phyloP scores from a whole-genome alignment of 1,140 invertebrate species.

The Drosophila carrolli region DNA sequence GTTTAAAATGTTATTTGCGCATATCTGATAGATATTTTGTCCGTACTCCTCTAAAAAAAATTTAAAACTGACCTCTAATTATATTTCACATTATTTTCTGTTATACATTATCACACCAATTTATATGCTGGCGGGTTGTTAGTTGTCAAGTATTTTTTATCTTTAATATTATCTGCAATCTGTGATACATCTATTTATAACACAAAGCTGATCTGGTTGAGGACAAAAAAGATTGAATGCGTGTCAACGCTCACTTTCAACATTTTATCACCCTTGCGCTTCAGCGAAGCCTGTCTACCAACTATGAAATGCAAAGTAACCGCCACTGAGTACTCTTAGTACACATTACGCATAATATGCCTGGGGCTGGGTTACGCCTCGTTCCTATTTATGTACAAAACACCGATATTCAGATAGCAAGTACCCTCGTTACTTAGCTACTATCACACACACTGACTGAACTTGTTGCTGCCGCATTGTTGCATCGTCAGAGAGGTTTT shows the following conservation, averaged over 20 bases:
- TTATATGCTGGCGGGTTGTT: conserved; percentile 81
- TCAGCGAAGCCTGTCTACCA: conserved; percentile 73
- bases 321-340: conserved; percentile 56
- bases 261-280: conserved; percentile 77
- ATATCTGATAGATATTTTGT: conserved; percentile 40
- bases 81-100: conserved; percentile 47
- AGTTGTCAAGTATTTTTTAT: conserved; percentile 57
- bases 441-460: conserved; percentile 69
- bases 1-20: conserved; percentile 38
- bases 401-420: conserved; percentile 27
- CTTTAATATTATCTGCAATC: conserved; percentile 37
- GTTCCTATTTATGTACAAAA: conserved; percentile 28
- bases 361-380: conserved; percentile 29
- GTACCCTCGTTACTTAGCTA: conserved; percentile 56
- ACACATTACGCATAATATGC: conserved; percentile 31
- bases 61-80: conserved; percentile 55
- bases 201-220: conserved; percentile 29
- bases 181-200: conserved; percentile 13
- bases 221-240: conserved; percentile 11
- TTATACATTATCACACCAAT: conserved; percentile 82
- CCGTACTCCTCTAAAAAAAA: conserved; percentile 60
- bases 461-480: conserved; percentile 63
- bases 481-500: conserved; percentile 63
- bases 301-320: conserved; percentile 68
- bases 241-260: conserved; percentile 39